Percentiles rank a stretch among this genome's conserved stretches.
Evolutionary conservation across 30 jellyfish, hydroid and myxozoan species (phyloP).

Genomic region (Aurelia coerulea): DNA sequence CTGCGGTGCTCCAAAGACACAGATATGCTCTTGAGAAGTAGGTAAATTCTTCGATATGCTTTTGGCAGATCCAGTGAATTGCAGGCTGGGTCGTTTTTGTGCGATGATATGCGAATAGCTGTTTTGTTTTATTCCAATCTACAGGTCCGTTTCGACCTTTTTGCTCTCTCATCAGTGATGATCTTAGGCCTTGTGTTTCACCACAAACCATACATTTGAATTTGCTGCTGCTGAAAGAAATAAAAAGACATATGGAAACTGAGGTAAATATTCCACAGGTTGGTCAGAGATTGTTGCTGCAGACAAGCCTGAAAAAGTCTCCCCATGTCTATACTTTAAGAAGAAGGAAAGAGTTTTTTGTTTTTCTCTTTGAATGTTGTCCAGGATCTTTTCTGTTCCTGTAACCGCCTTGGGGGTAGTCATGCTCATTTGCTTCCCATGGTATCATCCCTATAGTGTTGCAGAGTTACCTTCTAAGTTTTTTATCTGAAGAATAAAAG

Average conservation of each 20-base stretch:
- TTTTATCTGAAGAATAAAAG: too few relatives aligned
- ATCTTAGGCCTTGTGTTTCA: constrained; percentile 45
- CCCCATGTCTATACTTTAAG: too few relatives aligned
- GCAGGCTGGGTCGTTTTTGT: constrained; percentile 57
- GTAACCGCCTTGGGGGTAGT: too few relatives aligned
- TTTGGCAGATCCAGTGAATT: constrained; percentile 59
- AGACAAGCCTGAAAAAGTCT: too few relatives aligned
- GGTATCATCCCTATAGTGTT: too few relatives aligned
- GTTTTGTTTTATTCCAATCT: constrained; percentile 69
- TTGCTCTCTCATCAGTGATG: constrained; percentile 69
- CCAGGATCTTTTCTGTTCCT: too few relatives aligned
- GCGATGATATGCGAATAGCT: constrained; percentile 60
- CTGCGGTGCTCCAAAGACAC: constrained; percentile 63
- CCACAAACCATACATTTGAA: constrained; percentile 74
- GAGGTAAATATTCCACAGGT: background rate
- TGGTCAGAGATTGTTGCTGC: background rate
- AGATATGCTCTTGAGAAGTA: constrained; percentile 68
- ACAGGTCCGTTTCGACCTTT: constrained; percentile 70
- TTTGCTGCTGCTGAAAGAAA: constrained; percentile 12
- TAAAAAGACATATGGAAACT: too few relatives aligned
- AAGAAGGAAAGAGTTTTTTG: too few relatives aligned
- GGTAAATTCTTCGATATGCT: constrained; percentile 61
- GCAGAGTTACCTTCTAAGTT: too few relatives aligned
- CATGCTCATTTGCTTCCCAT: too few relatives aligned
- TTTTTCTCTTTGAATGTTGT: too few relatives aligned